A percentile compares a stretch with the other conserved stretches of the same genome.
Evolutionary conservation across 2,888 invertebrate species (phyloP).

Genomic region (Tryphoninae sp.): DNA sequence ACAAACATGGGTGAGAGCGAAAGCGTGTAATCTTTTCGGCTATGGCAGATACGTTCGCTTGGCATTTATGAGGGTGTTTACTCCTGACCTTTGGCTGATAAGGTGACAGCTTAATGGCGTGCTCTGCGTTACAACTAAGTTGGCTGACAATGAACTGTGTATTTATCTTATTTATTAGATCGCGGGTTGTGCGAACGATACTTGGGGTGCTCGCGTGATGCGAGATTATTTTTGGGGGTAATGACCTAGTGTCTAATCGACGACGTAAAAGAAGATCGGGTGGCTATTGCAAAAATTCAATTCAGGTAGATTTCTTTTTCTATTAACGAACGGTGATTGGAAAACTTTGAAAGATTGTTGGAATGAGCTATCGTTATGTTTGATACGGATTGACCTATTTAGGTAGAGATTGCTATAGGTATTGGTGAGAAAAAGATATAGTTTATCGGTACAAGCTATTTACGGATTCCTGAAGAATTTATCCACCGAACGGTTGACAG

Average conservation of each 20-base stretch:
- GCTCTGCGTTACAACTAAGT: slow-evolving; percentile 20
- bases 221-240: not conserved
- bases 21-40: slow-evolving; percentile 62
- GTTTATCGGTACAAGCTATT: not conserved
- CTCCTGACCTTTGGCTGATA: slow-evolving; percentile 2
- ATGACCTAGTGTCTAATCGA: too few species aligned
- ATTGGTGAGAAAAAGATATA: not conserved
- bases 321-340: too few species aligned
- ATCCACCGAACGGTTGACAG: slow-evolving; percentile 34
- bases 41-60: not conserved
- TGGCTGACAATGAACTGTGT: slow-evolving; percentile 40
- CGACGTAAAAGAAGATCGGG: too few species aligned
- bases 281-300: too few species aligned
- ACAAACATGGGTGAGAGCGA: slow-evolving; percentile 53
- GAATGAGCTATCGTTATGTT: too few species aligned
- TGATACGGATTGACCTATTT: not conserved
- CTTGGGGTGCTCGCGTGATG: not conserved
- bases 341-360: too few species aligned
- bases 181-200: slow-evolving; percentile 24
- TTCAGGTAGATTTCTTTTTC: too few species aligned
- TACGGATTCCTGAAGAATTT: slow-evolving; percentile 15
- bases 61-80: slow-evolving; percentile 11
- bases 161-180: slow-evolving; percentile 59
- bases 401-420: not conserved
- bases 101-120: slow-evolving; percentile 11